phyloP scores from a whole-genome alignment of 1,140 invertebrate genomes.

The Platyscapa corneri region DNA sequence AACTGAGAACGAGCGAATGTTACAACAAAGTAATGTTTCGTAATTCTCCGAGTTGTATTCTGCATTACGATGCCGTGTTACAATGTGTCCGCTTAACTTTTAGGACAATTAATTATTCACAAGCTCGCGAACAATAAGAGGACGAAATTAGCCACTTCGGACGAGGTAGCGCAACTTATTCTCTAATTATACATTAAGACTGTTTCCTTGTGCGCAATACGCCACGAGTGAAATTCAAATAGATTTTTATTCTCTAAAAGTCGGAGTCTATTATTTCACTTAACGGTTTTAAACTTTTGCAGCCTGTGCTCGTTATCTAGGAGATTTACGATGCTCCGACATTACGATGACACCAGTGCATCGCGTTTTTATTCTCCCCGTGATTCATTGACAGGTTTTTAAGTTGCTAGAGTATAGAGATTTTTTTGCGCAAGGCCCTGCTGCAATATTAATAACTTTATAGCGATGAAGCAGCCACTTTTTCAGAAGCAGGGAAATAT shows the following conservation, averaged over 20 bases:
- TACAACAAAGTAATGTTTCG: background rate
- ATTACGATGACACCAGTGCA: background rate
- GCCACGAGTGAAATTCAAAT: background rate
- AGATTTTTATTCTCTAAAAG: background rate
- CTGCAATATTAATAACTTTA: too few relatives aligned
- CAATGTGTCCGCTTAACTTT: background rate
- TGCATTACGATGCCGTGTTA: background rate
- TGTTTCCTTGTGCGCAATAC: background rate
- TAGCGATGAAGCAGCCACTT: too few relatives aligned
- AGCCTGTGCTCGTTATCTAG: background rate
- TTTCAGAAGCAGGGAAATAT: too few relatives aligned
- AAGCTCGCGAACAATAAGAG: slow-evolving; percentile 3
- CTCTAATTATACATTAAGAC: background rate
- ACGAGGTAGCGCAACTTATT: background rate
- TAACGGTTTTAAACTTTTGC: background rate
- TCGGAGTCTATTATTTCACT: background rate
- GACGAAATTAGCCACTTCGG: slow-evolving; percentile 7
- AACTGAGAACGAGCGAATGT: background rate
- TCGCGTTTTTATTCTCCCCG: background rate
- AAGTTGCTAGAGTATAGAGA: background rate
- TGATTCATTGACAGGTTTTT: background rate
- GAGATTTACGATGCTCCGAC: background rate
- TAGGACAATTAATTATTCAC: slow-evolving; percentile 30
- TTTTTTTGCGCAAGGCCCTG: background rate
- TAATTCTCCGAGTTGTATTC: background rate